These are phyloP conservation scores for Neoarius graeffei DNA, from an alignment of 2,113 vertebrate species.

Conservation along the genomic window DNA sequence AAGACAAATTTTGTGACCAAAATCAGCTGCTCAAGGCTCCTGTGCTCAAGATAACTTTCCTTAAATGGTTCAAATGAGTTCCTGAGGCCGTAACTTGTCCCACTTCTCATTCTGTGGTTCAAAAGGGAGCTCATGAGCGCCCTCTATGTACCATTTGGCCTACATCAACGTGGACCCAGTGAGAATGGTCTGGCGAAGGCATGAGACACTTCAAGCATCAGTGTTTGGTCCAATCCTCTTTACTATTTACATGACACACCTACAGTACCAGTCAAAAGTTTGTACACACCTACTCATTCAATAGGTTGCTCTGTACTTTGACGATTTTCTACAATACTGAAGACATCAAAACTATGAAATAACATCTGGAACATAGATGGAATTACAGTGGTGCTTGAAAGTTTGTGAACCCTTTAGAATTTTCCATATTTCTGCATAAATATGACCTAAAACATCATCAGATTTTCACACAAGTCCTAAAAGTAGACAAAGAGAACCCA, in stretches of 20 bases:
- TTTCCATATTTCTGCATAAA: too few relatives aligned
- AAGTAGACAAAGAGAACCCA: too few relatives aligned
- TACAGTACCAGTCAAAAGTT: too few relatives aligned
- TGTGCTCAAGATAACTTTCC: neutral
- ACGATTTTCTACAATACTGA: too few relatives aligned
- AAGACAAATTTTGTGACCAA: neutral
- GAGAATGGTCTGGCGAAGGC: neutral
- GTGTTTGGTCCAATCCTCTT: neutral
- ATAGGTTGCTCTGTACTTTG: too few relatives aligned
- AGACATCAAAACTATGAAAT: too few relatives aligned
- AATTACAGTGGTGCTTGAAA: too few relatives aligned
- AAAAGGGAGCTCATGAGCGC: neutral
- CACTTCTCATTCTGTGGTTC: neutral
- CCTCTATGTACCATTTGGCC: neutral
- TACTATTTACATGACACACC: neutral
- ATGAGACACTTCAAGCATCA: neutral
- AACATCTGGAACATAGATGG: too few relatives aligned
- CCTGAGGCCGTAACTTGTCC: slow-evolving; percentile 15
- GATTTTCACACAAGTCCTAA: too few relatives aligned
- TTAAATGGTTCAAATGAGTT: neutral
- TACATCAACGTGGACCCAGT: neutral
- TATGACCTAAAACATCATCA: too few relatives aligned
- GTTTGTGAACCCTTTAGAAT: too few relatives aligned
- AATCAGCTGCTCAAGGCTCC: neutral
- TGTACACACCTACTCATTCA: too few relatives aligned